Conservation (phyloP, 2,888 invertebrate species). For the Caenorhabditis angaria region DNA sequence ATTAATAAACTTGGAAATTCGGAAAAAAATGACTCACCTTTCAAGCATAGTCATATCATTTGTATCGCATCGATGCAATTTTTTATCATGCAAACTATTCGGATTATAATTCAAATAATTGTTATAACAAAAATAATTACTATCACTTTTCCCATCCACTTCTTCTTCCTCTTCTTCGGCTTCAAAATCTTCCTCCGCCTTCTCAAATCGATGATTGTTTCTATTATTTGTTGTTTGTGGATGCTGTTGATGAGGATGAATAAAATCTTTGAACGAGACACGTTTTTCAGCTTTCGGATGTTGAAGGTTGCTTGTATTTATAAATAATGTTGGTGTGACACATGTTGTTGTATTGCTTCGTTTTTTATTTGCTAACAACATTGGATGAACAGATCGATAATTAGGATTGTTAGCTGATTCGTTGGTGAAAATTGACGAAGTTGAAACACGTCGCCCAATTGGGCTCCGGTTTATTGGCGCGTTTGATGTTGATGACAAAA, state of each 20-base stretch:
- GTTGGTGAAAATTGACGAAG: constrained; percentile 29
- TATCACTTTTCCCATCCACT: neutral
- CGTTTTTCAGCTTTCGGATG: constrained; percentile 41
- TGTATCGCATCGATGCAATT: constrained; percentile 40
- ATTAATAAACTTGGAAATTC: neutral
- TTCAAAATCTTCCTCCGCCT: neutral
- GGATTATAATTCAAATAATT: constrained; percentile 17
- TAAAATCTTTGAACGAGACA: constrained; percentile 50
- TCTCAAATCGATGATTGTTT: no score
- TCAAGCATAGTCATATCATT: constrained; percentile 37
- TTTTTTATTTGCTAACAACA: constrained; percentile 39
- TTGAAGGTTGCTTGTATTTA: no score
- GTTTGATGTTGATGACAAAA: neutral
- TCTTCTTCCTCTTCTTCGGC: neutral
- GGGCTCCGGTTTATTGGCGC: constrained; percentile 21
- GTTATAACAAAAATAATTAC: neutral
- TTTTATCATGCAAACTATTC: constrained; percentile 32
- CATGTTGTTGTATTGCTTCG: constrained; percentile 35
- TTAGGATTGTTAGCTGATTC: constrained; percentile 11
- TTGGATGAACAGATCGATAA: constrained; percentile 16
- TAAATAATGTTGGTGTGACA: constrained; percentile 23
- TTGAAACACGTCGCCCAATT: constrained; percentile 42
- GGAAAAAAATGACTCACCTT: constrained; percentile 22
- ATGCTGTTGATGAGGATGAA: no score
- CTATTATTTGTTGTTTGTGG: no score